Evolutionary conservation across 2,888 invertebrate species (phyloP).

Genomic region (Folsomia manolachei): DNA sequence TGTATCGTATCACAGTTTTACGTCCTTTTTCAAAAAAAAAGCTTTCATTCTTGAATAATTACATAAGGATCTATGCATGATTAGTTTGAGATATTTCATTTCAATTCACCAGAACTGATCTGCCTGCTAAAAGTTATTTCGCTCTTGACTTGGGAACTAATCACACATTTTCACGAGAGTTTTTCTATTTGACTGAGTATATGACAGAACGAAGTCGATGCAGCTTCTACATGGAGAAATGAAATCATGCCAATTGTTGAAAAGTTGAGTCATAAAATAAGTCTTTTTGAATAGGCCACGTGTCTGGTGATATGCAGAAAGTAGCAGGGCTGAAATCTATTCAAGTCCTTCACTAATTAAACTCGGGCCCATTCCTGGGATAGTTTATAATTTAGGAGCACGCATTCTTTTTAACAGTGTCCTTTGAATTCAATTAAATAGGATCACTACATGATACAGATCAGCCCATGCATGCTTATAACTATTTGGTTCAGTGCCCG

Average conservation of each 20-base stretch:
- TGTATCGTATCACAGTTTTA: background rate
- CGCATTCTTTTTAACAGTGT: conserved; percentile 2
- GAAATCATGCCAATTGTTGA: background rate
- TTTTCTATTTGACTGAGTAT: too few relatives aligned
- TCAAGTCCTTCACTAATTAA: conserved; percentile 36
- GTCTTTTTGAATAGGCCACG: conserved; percentile 23
- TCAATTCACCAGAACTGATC: too few relatives aligned
- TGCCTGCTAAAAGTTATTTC: too few relatives aligned
- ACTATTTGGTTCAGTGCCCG: background rate
- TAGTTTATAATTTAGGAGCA: background rate
- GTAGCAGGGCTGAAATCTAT: conserved; percentile 21
- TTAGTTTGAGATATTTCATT: too few relatives aligned
- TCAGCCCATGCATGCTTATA: too few relatives aligned
- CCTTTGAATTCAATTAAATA: conserved; percentile 7
- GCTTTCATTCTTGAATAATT: background rate
- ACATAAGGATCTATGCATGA: background rate
- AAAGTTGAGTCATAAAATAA: conserved; percentile 29
- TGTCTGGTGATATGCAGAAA: conserved; percentile 23
- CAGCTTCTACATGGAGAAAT: background rate
- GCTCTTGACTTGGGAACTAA: too few relatives aligned
- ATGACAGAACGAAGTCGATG: background rate
- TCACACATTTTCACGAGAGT: too few relatives aligned
- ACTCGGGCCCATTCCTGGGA: conserved; percentile 6
- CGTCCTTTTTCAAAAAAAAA: too few relatives aligned
- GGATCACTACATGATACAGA: too few relatives aligned